These are phyloP conservation scores for Ochotona princeps DNA, from an alignment of 2,113 vertebrate species.

Conservation along the genomic window DNA sequence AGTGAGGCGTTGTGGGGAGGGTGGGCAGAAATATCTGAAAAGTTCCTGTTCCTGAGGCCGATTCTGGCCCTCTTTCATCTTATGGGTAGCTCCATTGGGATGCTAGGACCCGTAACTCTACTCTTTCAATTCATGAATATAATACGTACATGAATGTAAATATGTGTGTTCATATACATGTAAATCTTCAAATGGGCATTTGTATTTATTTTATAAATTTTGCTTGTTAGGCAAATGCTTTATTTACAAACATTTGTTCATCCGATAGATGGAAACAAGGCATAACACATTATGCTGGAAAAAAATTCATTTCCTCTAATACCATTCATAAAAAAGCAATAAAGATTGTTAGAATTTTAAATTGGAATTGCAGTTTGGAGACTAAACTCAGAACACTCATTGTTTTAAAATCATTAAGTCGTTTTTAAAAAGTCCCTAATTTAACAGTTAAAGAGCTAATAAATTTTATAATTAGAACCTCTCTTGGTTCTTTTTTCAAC, in stretches of 20 bases:
- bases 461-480: background rate
- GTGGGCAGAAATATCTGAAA: background rate
- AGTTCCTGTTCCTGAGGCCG: background rate
- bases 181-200: background rate
- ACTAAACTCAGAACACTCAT: slow-evolving; percentile 31
- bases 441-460: background rate
- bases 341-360: slow-evolving; percentile 15
- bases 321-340: slow-evolving; percentile 11
- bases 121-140: background rate
- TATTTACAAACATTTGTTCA: slow-evolving; percentile 41
- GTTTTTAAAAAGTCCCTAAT: background rate
- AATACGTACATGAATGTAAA: background rate
- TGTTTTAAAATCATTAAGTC: background rate
- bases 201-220: slow-evolving; percentile 47
- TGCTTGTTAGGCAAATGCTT: background rate
- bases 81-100: background rate
- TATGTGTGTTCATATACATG: background rate
- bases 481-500: background rate
- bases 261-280: background rate
- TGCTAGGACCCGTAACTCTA: background rate
- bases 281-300: background rate
- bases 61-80: background rate
- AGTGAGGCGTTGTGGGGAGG: background rate
- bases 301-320: slow-evolving; percentile 23
- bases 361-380: slow-evolving; percentile 49